Percentiles rank a stretch among this genome's conserved stretches.
Evolutionary conservation across 2,113 vertebrate genomes (phyloP).

Genomic region (Varanus komodoensis): DNA sequence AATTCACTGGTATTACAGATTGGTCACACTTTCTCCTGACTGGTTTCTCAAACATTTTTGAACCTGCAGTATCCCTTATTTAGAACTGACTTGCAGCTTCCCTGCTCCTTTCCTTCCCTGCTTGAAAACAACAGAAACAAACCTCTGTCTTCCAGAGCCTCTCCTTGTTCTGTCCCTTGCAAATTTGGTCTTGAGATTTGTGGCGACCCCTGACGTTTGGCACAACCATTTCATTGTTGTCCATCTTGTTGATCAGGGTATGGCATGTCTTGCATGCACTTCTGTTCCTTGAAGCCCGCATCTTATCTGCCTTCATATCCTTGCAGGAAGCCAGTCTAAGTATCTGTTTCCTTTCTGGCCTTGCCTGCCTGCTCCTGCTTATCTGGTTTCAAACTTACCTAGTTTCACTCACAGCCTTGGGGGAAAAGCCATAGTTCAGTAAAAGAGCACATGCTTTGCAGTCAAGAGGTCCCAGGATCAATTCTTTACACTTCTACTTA

Average conservation of each 20-base stretch:
- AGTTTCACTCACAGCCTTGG: neutral
- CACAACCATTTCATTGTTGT: neutral
- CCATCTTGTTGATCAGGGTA: neutral
- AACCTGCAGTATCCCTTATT: neutral
- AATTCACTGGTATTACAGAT: neutral
- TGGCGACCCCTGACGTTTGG: neutral
- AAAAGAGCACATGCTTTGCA: neutral
- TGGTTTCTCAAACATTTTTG: neutral
- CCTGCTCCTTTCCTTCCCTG: neutral
- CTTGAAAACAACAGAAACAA: no score
- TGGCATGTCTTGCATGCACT: neutral
- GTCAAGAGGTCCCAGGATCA: neutral
- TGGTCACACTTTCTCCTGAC: neutral
- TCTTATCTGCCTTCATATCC: constrained; percentile 5
- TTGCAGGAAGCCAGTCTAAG: constrained; percentile 8
- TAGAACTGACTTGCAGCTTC: neutral
- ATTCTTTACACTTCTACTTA: neutral
- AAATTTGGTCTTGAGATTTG: neutral
- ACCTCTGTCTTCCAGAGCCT: neutral
- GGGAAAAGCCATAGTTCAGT: neutral
- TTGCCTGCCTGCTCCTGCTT: neutral
- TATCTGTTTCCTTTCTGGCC: constrained; percentile 28
- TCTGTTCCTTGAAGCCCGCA: neutral
- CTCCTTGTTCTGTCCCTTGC: neutral
- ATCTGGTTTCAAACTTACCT: neutral